A percentile compares a stretch with the other conserved stretches of the same genome.
These are phyloP conservation scores for Eilema sororculum DNA, from an alignment of 2,888 invertebrate genomes.

Conservation along the genomic window DNA sequence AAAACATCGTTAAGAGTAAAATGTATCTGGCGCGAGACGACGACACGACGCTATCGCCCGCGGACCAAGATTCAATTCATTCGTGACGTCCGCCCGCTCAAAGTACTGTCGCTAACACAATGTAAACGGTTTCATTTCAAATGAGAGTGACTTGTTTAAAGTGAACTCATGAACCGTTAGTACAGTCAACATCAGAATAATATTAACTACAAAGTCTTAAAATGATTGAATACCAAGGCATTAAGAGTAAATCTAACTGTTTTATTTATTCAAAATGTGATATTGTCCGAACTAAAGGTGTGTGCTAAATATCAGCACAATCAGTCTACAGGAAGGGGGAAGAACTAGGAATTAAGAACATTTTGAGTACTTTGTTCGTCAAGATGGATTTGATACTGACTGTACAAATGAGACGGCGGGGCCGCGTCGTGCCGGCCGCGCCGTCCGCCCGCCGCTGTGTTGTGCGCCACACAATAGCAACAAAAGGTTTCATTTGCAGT, in stretches of 20 bases:
- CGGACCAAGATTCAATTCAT: background rate
- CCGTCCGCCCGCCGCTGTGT: background rate
- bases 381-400: no score
- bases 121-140: background rate
- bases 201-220: no score
- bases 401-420: constrained; percentile 8
- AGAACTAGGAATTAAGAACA: no score
- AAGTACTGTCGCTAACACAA: background rate
- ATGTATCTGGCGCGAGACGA: background rate
- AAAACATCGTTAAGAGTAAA: background rate
- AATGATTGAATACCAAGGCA: no score
- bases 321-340: no score
- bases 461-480: constrained; percentile 9
- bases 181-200: no score
- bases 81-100: background rate
- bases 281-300: no score
- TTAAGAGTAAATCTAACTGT: no score
- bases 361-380: no score
- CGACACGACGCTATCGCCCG: background rate
- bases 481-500: constrained; percentile 10
- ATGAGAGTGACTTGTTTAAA: background rate
- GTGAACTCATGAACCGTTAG: background rate
- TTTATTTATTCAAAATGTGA: no score
- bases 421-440: background rate
- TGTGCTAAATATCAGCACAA: no score